phyloP scores from a whole-genome alignment of 2,113 vertebrate genomes.

The Phycodurus eques region DNA sequence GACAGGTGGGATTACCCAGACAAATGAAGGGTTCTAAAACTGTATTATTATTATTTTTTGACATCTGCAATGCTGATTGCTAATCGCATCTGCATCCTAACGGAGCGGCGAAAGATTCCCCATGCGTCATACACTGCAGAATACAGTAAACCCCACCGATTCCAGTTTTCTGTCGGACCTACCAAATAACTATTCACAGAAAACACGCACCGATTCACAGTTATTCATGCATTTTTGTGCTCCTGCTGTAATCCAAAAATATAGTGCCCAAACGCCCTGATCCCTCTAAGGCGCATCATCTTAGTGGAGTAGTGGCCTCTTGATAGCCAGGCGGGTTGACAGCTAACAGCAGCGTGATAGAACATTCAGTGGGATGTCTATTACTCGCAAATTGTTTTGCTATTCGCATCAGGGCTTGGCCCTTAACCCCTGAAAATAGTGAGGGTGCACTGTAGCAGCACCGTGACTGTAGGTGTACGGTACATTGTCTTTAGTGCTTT shows the following conservation, averaged over 20 bases:
- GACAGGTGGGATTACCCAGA: constrained; percentile 78
- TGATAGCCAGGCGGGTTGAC: too few species aligned
- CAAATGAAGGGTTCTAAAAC: constrained; percentile 82
- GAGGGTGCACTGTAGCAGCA: constrained; percentile 12
- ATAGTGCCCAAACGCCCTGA: too few species aligned
- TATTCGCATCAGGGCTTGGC: neutral
- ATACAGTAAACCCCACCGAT: constrained; percentile 1
- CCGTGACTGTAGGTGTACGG: neutral
- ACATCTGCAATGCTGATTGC: constrained; percentile 64
- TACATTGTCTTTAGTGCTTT: constrained; percentile 6
- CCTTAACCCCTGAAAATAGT: constrained; percentile 24
- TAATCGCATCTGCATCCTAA: constrained; percentile 74
- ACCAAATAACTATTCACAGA: neutral
- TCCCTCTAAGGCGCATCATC: too few species aligned
- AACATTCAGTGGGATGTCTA: too few species aligned
- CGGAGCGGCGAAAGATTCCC: constrained; percentile 38
- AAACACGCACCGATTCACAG: neutral
- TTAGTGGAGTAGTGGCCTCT: too few species aligned
- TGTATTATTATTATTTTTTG: constrained; percentile 66
- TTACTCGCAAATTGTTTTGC: too few species aligned
- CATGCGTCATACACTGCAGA: neutral
- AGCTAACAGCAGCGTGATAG: too few species aligned
- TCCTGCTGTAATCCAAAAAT: too few species aligned
- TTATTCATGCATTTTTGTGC: too few species aligned
- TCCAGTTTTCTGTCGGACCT: neutral